Evolutionary conservation across 1,140 invertebrate species (phyloP), one percentile per base, ranked within the genome.

Genomic region (Drosophila neocordata): DNA sequence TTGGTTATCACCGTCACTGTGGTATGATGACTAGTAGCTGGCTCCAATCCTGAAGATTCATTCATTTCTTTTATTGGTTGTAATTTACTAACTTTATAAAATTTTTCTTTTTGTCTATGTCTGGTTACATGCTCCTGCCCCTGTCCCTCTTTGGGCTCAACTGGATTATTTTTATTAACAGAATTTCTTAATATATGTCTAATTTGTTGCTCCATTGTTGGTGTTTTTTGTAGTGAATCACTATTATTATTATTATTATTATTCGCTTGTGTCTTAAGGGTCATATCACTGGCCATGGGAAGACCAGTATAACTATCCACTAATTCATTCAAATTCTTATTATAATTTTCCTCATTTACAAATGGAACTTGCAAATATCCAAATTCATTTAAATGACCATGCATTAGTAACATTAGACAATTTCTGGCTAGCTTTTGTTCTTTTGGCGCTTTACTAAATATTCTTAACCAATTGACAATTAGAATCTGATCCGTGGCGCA

Each of bases 341-440:
- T 18, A 18, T 55, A 68, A 5, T 79, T 83, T 2, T 44, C 18
- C 20, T 65, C 20, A 61, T 87, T 79, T 0, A 83, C 76, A 11
- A 87, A 87, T 1, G 82, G 82, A 4, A 31, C 22, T 51, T 64
- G 48, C 0, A 85, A 35, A 1, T 34, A 58, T 0, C 83, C 71
- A 7, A 78, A 62, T 6, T 85, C 83, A 27, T 61, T 67, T 2
- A 87, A 7, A 35, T 87, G 82, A 1, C 58, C 75, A 11, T 69
- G 71, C 57, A 88, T 69, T 0, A 87, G 53, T 0, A 87, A 51
- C 65, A 79, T 63, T 4, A 85, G 22, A 1, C 74, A 37, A 12
- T 88, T 85, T 0, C 82, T 44, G 7, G 82, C 79, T 20, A 78
- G 12, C 48, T 85, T 85, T n/a, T 85, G 65, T 12, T 13, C 7